Base-by-base conservation (phyloP, 2,888 invertebrate genomes). In the Aleiodes alternator region DNA sequence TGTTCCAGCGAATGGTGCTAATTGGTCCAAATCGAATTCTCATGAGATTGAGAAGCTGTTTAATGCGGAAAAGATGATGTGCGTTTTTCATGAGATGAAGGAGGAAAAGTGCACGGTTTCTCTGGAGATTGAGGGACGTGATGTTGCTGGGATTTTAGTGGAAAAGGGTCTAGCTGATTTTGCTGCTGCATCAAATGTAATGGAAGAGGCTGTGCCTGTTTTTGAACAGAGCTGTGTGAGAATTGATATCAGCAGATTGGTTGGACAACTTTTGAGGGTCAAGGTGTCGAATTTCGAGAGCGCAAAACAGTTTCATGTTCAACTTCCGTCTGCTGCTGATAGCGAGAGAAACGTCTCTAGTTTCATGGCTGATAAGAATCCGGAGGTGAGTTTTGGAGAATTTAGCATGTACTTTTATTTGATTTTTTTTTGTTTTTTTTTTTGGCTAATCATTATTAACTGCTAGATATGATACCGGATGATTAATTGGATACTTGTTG, bases 41-140 rank as follows among this genome's bases (percentile, higher is more conserved):
- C 87, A 90, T 0, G 90, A 90, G 57, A 91, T 93, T 70, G 92
- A 92, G 76, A 87, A 90, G n/a, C 93, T 92, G 83, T 94, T 94
- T 84, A 92, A 92, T 81, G 92, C 91, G 43, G 92, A 93, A 1
- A 88, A 90, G 0, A 93, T 92, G 82, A 90, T 91, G 76, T 93
- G 93, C 84, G 90, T 90, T 50, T 93, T 94, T 85, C 91, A 92
- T 50, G 90, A 91, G 9, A 82, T 82, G 6, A 86, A 86, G 69
- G 84, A 90, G 0, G 91, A 91, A 9, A 92, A 90, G 73, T 92
- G 91, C 83, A 90, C 90, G 43, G 91, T 92, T 51, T 91, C 91
- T 0, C 81, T 93, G 73, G 90, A 87, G 87, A 90, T 89, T 69
- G 90, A 91, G 68, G 91, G 91, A 0, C 87, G 86, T 1, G 91